phyloP scores from a whole-genome alignment of 1,140 invertebrate genomes.

The Lepidotrigona ventralis region DNA sequence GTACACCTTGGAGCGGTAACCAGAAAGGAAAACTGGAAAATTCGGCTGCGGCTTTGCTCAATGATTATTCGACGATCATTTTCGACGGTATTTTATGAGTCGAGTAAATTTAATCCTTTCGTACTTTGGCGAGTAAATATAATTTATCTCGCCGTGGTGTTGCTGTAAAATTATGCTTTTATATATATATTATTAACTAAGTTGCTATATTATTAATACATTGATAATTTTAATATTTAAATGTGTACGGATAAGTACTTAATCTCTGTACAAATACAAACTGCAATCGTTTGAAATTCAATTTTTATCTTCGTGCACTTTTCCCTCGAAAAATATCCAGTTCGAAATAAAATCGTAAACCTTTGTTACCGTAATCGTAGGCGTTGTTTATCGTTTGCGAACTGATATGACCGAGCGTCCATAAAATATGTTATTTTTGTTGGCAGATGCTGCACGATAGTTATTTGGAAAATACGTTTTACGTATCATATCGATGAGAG shows the following conservation, averaged over 20 bases:
- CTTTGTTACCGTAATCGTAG: neutral
- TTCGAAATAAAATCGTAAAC: neutral
- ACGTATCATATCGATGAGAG: neutral
- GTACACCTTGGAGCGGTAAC: neutral
- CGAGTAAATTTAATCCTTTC: neutral
- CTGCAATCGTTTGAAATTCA: neutral
- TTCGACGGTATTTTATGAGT: neutral
- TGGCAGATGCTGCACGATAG: neutral
- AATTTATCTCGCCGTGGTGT: too few species aligned
- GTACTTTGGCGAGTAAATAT: neutral
- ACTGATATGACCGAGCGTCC: neutral
- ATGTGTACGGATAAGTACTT: neutral
- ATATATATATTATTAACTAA: too few species aligned
- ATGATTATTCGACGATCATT: neutral
- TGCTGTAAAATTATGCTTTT: too few species aligned
- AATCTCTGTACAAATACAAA: neutral
- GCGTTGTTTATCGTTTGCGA: neutral
- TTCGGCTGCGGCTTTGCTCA: neutral
- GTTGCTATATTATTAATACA: too few species aligned
- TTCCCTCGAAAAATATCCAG: neutral
- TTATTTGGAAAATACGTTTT: neutral
- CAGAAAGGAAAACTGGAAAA: neutral
- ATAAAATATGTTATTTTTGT: neutral
- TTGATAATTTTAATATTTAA: too few species aligned
- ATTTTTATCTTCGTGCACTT: neutral